These are phyloP conservation scores for Lepidocyrtinus sp. DNA, from an alignment of 2,888 invertebrate genomes.

Conservation along the genomic window DNA sequence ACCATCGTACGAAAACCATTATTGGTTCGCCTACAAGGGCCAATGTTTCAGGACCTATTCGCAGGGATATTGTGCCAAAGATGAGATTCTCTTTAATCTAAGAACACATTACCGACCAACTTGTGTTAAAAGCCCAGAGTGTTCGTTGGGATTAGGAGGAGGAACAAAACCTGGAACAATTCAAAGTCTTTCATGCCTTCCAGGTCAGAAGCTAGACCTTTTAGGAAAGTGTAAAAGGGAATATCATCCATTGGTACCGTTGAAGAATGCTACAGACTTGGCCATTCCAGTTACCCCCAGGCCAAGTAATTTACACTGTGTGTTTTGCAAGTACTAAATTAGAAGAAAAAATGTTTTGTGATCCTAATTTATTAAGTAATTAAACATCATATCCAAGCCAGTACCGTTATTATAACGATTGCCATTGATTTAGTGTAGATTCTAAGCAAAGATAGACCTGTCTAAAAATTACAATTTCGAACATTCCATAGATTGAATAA, in stretches of 20 bases:
- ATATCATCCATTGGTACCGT: slow-evolving; percentile 24
- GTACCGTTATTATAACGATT: too few species aligned
- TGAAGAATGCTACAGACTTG: slow-evolving; percentile 32
- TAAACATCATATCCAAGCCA: neutral
- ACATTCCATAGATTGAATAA: too few species aligned
- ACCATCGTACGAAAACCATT: slow-evolving; percentile 42
- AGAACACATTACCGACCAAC: slow-evolving; percentile 63
- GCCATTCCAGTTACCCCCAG: slow-evolving; percentile 36
- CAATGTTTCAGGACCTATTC: slow-evolving; percentile 55
- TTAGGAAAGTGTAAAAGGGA: slow-evolving; percentile 59
- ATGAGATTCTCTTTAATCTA: slow-evolving; percentile 61
- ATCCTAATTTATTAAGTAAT: neutral
- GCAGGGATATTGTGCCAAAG: slow-evolving; percentile 47
- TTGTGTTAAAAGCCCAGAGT: slow-evolving; percentile 49
- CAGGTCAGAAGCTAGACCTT: slow-evolving; percentile 63
- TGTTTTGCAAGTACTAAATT: slow-evolving; percentile 51
- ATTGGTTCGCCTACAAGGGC: slow-evolving; percentile 54
- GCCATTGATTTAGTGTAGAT: too few species aligned
- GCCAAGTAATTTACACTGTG: slow-evolving; percentile 56
- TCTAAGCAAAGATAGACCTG: too few species aligned
- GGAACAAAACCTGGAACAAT: neutral
- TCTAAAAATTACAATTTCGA: too few species aligned
- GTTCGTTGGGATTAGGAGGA: neutral
- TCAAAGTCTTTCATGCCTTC: slow-evolving; percentile 56
- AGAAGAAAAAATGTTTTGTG: neutral